Percentiles rank a stretch among this genome's conserved stretches.
phyloP scores from a whole-genome alignment of 2,888 invertebrate genomes.

The Parelbella ahira region DNA sequence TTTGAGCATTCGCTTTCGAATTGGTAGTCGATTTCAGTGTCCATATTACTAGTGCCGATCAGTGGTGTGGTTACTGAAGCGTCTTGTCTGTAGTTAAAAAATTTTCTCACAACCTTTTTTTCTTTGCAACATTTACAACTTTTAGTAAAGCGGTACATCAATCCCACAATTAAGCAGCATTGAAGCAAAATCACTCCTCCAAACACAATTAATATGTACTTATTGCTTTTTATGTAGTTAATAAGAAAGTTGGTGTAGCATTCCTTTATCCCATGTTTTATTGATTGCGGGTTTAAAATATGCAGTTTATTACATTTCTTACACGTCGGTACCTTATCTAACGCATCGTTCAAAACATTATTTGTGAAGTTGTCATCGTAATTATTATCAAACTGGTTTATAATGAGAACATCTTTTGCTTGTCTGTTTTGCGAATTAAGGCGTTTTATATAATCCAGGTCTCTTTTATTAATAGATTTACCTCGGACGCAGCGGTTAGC shows the following conservation, averaged over 20 bases:
- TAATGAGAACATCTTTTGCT: constrained; percentile 47
- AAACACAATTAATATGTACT: constrained; percentile 40
- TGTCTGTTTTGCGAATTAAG: constrained; percentile 31
- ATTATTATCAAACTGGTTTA: constrained; percentile 35
- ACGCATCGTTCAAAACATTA: constrained; percentile 15
- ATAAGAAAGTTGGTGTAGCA: constrained; percentile 23
- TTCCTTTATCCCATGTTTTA: constrained; percentile 2
- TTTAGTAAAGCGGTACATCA: constrained; percentile 46
- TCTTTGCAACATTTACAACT: constrained; percentile 40
- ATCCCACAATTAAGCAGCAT: constrained; percentile 50
- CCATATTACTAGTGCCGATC: constrained; percentile 56
- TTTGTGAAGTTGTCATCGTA: constrained; percentile 24
- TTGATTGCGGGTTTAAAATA: constrained; percentile 2
- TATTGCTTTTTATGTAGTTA: constrained; percentile 35
- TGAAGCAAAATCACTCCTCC: constrained; percentile 44
- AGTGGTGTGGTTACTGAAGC: constrained; percentile 64
- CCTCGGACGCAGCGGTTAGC: constrained; percentile 47
- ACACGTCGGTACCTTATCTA: constrained; percentile 17
- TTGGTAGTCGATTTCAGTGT: constrained; percentile 57
- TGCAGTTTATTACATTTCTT: constrained; percentile 17
- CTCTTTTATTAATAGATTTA: constrained; percentile 40
- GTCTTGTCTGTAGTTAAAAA: constrained; percentile 58
- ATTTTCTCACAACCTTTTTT: constrained; percentile 46
- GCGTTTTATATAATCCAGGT: constrained; percentile 47
- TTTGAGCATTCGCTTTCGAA: constrained; percentile 54